Percentiles rank a stretch among this genome's conserved stretches.
These are phyloP conservation scores for Grammomys surdaster DNA, from an alignment of 2,113 vertebrate genomes.

Conservation along the genomic window DNA sequence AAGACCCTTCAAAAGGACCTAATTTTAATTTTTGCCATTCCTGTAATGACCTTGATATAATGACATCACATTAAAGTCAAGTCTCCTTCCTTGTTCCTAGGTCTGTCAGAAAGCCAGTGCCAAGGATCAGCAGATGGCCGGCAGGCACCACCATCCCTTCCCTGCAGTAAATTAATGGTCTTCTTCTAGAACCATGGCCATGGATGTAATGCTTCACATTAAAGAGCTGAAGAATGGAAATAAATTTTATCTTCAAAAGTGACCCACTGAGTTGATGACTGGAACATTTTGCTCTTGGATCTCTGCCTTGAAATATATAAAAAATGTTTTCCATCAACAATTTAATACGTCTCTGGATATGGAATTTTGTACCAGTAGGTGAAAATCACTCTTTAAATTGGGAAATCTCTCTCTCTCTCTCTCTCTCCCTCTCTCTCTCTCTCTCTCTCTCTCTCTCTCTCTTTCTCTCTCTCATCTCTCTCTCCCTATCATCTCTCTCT, in stretches of 20 bases:
- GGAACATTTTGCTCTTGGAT: conserved; percentile 31
- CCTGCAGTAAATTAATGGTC: neutral
- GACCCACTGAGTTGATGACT: neutral
- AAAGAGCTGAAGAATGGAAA: neutral
- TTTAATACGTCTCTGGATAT: conserved; percentile 5
- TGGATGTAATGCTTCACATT: neutral
- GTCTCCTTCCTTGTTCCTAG: neutral
- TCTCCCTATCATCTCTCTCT: no score
- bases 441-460: no score
- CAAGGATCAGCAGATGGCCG: neutral
- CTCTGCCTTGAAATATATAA: conserved; percentile 41
- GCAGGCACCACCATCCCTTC: neutral
- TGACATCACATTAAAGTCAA: neutral
- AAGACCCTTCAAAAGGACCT: neutral
- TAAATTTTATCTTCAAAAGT: neutral
- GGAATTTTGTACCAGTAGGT: conserved; percentile 24
- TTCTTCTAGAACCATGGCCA: neutral
- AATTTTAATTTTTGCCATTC: neutral
- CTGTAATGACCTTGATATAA: neutral
- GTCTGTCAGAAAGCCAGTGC: neutral
- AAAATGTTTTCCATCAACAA: conserved; percentile 25
- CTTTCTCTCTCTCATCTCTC: neutral
- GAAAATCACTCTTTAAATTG: conserved; percentile 53
- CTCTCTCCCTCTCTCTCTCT: no score
- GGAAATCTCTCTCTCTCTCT: neutral